phyloP scores from a whole-genome alignment of 2,797 vertebrate species.

The Epinephelus coioides region DNA sequence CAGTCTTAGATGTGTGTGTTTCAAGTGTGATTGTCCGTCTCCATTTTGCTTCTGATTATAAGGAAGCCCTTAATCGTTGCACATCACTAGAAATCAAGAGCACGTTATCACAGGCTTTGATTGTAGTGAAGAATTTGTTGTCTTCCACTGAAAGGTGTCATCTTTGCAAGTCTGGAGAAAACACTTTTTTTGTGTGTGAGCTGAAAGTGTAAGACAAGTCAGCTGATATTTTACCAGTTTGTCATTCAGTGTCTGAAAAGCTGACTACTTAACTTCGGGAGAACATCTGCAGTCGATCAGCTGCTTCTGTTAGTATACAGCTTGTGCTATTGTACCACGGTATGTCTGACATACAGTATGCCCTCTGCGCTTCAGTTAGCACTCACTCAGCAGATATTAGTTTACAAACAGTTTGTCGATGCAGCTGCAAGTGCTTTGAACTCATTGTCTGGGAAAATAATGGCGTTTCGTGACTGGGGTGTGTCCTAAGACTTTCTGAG shows the following conservation, averaged over 20 bases:
- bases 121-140: background rate
- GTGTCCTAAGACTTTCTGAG: conserved; percentile 52
- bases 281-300: conserved; percentile 6
- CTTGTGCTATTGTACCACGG: background rate
- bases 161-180: background rate
- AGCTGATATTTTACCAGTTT: background rate
- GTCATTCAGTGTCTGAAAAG: background rate
- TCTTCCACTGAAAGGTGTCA: background rate
- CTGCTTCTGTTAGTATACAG: background rate
- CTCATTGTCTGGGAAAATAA: conserved; percentile 37
- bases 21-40: conserved; percentile 1
- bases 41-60: background rate
- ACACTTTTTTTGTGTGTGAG: background rate
- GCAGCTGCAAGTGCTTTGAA: conserved; percentile 34
- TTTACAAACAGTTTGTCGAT: conserved; percentile 18
- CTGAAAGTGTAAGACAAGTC: background rate
- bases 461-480: conserved; percentile 34
- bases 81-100: conserved; percentile 1
- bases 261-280: background rate
- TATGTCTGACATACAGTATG: conserved; percentile 1
- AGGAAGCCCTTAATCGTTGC: background rate
- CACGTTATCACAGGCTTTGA: background rate
- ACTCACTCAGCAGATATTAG: conserved; percentile 23
- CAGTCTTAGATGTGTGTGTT: conserved; percentile 24
- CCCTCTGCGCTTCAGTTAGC: conserved; percentile 15